phyloP scores from a whole-genome alignment of 37 sponge, comb jelly and placozoan genomes.

The Spongilla lacustris region DNA sequence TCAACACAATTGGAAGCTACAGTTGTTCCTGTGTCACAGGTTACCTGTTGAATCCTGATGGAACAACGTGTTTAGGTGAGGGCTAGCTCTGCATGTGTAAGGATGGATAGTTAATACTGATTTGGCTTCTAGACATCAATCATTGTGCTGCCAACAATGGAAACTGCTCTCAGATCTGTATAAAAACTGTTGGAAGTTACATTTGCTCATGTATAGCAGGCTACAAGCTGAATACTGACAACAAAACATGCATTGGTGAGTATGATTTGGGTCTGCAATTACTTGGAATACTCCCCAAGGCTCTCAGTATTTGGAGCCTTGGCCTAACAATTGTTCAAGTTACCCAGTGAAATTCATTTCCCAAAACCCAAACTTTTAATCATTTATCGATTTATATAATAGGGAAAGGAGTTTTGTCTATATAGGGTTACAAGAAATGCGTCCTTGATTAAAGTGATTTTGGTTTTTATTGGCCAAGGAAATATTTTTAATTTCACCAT shows the following conservation, averaged over 20 bases:
- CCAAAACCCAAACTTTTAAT: too few relatives aligned
- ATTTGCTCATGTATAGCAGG: not conserved
- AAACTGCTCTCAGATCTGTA: conserved; percentile 13
- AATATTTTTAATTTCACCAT: too few relatives aligned
- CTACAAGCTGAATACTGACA: conserved; percentile 2
- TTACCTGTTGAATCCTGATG: not conserved
- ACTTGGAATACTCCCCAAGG: too few relatives aligned
- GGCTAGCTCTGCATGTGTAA: not conserved
- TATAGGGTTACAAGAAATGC: too few relatives aligned
- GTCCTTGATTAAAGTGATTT: too few relatives aligned
- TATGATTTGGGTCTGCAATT: too few relatives aligned
- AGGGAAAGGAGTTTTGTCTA: too few relatives aligned
- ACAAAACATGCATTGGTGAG: not conserved
- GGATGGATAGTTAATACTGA: not conserved
- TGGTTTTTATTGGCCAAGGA: too few relatives aligned
- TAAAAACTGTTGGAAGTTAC: conserved; percentile 4
- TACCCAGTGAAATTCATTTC: too few relatives aligned
- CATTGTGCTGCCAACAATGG: conserved; percentile 1
- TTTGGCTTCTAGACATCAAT: not conserved
- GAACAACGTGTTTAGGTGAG: not conserved
- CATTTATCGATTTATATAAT: too few relatives aligned
- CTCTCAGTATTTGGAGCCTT: too few relatives aligned
- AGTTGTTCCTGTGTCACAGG: not conserved
- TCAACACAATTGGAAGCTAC: conserved; percentile 9
- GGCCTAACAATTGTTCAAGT: too few relatives aligned